Conservation (phyloP, 2,888 invertebrate species). For the Eueremaeus valkanovi region DNA sequence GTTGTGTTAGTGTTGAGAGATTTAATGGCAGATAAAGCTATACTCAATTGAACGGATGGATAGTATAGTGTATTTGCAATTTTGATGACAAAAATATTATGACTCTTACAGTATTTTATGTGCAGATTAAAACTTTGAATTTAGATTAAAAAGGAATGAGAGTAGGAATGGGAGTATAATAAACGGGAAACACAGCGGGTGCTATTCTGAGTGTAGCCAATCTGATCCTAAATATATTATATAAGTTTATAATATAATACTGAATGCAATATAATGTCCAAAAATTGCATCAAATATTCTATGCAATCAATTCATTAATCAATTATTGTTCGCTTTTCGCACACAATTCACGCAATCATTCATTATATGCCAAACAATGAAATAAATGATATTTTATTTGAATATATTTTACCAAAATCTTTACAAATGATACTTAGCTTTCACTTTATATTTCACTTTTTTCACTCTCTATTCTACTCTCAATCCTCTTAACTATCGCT, state of each 20-base stretch:
- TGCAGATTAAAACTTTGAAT: conserved; percentile 9
- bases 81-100: background rate
- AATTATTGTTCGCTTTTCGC: background rate
- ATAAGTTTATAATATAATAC: too few species aligned
- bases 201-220: background rate
- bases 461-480: background rate
- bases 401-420: background rate
- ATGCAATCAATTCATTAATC: conserved; percentile 21
- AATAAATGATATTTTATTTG: background rate
- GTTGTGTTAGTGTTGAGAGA: background rate
- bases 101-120: background rate
- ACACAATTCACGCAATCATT: conserved; percentile 18
- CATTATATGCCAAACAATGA: background rate
- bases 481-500: background rate
- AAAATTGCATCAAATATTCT: background rate
- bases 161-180: background rate
- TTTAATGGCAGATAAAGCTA: conserved; percentile 12
- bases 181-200: conserved; percentile 1
- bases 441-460: background rate
- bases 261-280: background rate
- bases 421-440: background rate
- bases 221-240: background rate
- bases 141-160: background rate
- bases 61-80: background rate
- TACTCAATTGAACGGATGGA: background rate